Conservation (phyloP, 1,140 invertebrate species). For the Hyles vespertilio region DNA sequence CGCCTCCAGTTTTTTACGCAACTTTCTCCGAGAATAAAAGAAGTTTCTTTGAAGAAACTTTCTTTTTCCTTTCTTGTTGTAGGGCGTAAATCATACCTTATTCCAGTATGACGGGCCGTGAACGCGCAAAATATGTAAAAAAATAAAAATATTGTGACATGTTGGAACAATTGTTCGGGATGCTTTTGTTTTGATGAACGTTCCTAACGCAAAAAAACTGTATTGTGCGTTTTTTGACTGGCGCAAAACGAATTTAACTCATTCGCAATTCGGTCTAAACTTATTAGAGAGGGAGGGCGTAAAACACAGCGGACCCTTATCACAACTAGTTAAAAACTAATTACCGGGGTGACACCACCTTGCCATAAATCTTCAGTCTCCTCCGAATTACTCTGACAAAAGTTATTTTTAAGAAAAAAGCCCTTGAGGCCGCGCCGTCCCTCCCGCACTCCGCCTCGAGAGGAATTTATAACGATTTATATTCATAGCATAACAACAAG, state of each 20-base stretch:
- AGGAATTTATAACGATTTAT: slow-evolving; percentile 77
- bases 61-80: slow-evolving; percentile 52
- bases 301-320: slow-evolving; percentile 67
- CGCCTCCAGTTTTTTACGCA: slow-evolving; percentile 73
- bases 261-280: slow-evolving; percentile 34
- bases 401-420: slow-evolving; percentile 76
- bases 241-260: slow-evolving; percentile 25
- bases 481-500: slow-evolving; percentile 75
- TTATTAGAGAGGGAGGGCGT: slow-evolving; percentile 47
- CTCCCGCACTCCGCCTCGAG: slow-evolving; percentile 37
- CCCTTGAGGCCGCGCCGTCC: slow-evolving; percentile 57
- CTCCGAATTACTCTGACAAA: slow-evolving; percentile 71
- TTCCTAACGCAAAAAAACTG: slow-evolving; percentile 22
- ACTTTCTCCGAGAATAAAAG: slow-evolving; percentile 74
- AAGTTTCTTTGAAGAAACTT: slow-evolving; percentile 71
- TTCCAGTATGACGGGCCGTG: slow-evolving; percentile 50
- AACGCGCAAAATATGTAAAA: slow-evolving; percentile 49
- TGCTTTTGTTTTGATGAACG: slow-evolving; percentile 42
- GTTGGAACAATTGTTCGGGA: slow-evolving; percentile 36
- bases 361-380: slow-evolving; percentile 67
- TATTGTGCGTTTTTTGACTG: slow-evolving; percentile 21
- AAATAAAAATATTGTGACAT: slow-evolving; percentile 68
- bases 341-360: slow-evolving; percentile 73
- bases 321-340: slow-evolving; percentile 76
- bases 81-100: slow-evolving; percentile 56